Percentiles rank a stretch among this genome's conserved stretches.
phyloP scores from a whole-genome alignment of 2,888 invertebrate genomes.

The Tenthredo mesomela region DNA sequence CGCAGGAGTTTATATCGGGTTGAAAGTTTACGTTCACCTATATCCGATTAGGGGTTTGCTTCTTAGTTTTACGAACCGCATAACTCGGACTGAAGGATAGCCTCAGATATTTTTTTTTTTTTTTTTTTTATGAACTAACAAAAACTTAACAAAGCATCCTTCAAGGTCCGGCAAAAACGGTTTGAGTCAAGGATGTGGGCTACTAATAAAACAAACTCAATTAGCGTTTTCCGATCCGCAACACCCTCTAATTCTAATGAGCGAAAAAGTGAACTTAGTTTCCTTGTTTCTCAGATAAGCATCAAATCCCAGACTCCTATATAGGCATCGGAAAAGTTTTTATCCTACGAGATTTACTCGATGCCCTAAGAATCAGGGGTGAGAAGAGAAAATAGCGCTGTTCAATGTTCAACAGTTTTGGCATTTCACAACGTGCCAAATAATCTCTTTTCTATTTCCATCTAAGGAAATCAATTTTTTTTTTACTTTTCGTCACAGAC shows the following conservation, averaged over 20 bases:
- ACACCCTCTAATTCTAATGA: background rate
- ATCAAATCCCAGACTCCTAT: background rate
- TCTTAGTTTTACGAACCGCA: background rate
- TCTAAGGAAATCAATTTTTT: background rate
- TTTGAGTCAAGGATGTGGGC: background rate
- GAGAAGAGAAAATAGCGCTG: background rate
- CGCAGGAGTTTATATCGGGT: slow-evolving; percentile 2
- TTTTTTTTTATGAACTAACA: background rate
- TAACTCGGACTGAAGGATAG: background rate
- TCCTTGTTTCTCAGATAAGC: slow-evolving; percentile 9
- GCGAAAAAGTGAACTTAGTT: slow-evolving; percentile 32
- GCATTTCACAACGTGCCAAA: background rate
- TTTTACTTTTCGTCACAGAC: too few species aligned
- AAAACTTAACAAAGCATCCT: background rate
- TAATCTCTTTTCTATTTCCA: background rate
- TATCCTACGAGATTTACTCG: slow-evolving; percentile 15
- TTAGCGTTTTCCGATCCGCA: background rate
- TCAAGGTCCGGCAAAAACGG: background rate
- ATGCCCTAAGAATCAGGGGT: background rate
- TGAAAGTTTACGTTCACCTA: background rate
- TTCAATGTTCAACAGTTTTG: background rate
- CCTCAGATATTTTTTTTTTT: background rate
- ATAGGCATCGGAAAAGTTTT: slow-evolving; percentile 5
- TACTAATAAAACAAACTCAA: slow-evolving; percentile 17
- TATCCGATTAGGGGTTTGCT: slow-evolving; percentile 12